Base-by-base conservation (phyloP, 2,888 invertebrate genomes). In the Baronia brevicornis region DNA sequence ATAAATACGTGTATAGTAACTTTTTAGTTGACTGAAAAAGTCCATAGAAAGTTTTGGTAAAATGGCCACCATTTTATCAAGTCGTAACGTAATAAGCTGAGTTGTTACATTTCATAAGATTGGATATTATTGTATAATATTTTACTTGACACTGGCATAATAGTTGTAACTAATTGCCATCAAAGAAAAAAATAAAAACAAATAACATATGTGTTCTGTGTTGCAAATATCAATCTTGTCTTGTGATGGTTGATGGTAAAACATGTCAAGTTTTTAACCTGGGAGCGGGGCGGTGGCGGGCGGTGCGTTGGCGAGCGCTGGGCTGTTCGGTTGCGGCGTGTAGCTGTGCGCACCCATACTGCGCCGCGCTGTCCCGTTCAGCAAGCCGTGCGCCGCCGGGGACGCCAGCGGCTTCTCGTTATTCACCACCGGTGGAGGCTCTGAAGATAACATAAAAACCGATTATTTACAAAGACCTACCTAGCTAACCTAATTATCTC, bases 301-400 rank as follows among this genome's bases (percentile, higher is more conserved):
- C 18, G 85, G 86, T 12, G 79, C 84, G 53, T 84, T 85, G 28
- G 70, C 63, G 6, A 84, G 69, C 19, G 84, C 77, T 8, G 75
- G 84, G 49, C 77, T 84, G 53, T 86, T 86, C 43, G 86, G 86
- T 47, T 88, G 87, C 22, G 91, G 92, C 38, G 88, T 88, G 62
- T 91, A 91, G 58, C 87, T 88, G 68, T 91, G 91, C 36, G 90
- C 78, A 42, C 90, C 90, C 88, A 90, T 89, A 36, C 90, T 89
- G 51, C 90, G 84, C 60, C 88, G 88, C 11, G 89, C 90, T 0
- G 74, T 56, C n/a, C 80, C 92, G 50, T 90, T 87, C 37, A 93
- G 84, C 25, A 93, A 84, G 12, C 93, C 91, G 71, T 93, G 93
- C 9, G 93, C 90, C 13, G 93, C 94, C 8, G 93, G 93, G 2